phyloP scores from a whole-genome alignment of 1,140 invertebrate genomes.

The Drosophila cardini region DNA sequence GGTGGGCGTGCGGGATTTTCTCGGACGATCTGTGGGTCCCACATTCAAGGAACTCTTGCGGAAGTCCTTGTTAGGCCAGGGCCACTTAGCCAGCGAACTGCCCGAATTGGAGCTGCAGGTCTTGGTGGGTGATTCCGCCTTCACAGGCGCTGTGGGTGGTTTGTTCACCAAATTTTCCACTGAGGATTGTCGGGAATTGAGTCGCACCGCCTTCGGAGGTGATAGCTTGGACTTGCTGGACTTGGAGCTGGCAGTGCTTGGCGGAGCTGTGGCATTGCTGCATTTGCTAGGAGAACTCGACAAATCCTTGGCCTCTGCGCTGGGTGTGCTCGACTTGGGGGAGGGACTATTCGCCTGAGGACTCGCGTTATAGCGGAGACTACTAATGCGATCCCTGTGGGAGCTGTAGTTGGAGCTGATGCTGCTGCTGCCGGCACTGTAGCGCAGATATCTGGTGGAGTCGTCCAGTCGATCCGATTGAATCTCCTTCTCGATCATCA shows the following conservation, averaged over 20 bases:
- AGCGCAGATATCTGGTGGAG: conserved; percentile 87
- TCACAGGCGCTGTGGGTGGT: conserved; percentile 87
- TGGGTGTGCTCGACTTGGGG: conserved; percentile 26
- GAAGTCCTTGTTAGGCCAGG: conserved; percentile 90
- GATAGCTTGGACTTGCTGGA: conserved; percentile 74
- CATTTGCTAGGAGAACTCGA: not conserved
- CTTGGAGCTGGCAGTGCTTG: conserved; percentile 15
- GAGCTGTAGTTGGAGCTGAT: conserved; percentile 88
- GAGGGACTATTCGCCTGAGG: conserved; percentile 45
- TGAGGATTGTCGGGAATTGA: conserved; percentile 74
- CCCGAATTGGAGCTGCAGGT: conserved; percentile 44
- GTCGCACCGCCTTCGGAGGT: conserved; percentile 68
- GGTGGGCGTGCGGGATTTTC: conserved; percentile 78
- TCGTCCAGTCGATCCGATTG: conserved; percentile 89
- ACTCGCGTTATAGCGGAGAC: conserved; percentile 75
- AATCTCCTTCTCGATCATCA: conserved; percentile 88
- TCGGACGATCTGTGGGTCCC: conserved; percentile 85
- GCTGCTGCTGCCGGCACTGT: conserved; percentile 85
- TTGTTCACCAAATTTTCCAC: conserved; percentile 75
- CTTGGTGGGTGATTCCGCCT: conserved; percentile 83
- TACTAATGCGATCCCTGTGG: conserved; percentile 87
- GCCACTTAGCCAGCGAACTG: conserved; percentile 84
- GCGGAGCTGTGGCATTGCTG: conserved; percentile 4
- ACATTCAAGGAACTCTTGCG: conserved; percentile 91
- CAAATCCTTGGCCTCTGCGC: conserved; percentile 6